Evolutionary conservation across 1,140 invertebrate genomes (phyloP).

Genomic region (Atta cephalotes): DNA sequence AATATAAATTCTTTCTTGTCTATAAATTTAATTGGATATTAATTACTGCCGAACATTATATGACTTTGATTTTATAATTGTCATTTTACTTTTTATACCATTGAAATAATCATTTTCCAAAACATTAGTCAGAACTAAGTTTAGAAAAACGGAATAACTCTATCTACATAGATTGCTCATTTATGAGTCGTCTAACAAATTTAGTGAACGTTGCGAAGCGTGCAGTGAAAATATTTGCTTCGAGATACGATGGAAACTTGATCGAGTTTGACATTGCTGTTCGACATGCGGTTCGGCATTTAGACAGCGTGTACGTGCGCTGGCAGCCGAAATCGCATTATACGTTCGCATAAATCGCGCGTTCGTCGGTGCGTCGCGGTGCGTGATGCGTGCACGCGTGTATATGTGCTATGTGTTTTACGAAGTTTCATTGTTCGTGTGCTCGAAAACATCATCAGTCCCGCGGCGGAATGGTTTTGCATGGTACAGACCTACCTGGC

Average conservation of each 20-base stretch:
- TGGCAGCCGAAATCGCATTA: conserved; percentile 49
- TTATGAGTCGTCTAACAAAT: conserved; percentile 27
- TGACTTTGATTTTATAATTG: neutral
- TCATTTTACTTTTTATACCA: neutral
- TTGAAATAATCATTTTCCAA: neutral
- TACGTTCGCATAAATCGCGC: conserved; percentile 56
- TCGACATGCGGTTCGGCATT: conserved; percentile 58
- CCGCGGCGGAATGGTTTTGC: conserved; percentile 32
- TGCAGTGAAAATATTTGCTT: conserved; percentile 48
- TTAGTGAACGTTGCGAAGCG: conserved; percentile 6
- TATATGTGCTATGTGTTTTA: conserved; percentile 40
- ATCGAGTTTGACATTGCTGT: conserved; percentile 53
- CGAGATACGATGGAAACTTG: conserved; percentile 25
- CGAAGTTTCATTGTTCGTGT: conserved; percentile 62
- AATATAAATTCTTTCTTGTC: neutral
- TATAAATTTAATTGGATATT: neutral
- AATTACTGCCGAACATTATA: neutral
- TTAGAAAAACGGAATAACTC: neutral
- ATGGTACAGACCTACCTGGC: conserved; percentile 2
- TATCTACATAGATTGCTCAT: conserved; percentile 18
- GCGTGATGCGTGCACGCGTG: conserved; percentile 34
- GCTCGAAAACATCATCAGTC: conserved; percentile 50
- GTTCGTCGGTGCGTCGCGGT: conserved; percentile 31
- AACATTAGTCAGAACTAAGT: neutral
- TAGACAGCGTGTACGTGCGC: conserved; percentile 49